Conservation (phyloP, 2,797 vertebrate species). For the Halcyon badia region DNA sequence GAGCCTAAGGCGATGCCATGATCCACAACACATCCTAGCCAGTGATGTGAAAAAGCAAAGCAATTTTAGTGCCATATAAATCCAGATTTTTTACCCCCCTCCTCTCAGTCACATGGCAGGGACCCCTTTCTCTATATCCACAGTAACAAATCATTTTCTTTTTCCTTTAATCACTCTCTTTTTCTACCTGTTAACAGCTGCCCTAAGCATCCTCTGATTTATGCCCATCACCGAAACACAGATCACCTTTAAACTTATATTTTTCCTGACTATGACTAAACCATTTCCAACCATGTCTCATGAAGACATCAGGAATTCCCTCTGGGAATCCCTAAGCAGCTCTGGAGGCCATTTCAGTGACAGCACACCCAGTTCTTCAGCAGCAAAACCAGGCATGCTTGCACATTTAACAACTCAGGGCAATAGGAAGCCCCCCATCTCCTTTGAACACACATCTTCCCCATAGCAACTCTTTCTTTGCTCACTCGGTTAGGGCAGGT, state of each 20-base stretch:
- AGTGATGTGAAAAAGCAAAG: neutral
- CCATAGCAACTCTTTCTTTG: neutral
- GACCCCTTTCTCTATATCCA: neutral
- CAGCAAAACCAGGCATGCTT: neutral
- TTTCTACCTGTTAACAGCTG: neutral
- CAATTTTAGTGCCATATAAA: neutral
- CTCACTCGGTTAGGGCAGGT: neutral
- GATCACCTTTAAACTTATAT: neutral
- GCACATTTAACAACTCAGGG: rapidly evolving
- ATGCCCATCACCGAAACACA: neutral
- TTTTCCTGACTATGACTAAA: neutral
- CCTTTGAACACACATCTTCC: neutral
- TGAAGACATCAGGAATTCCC: neutral
- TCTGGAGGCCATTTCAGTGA: neutral
- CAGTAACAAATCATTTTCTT: neutral
- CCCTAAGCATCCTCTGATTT: neutral
- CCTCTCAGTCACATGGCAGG: neutral
- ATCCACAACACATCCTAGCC: neutral
- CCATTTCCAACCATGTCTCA: neutral
- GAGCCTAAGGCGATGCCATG: neutral
- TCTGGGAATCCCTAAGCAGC: neutral
- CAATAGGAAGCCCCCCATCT: neutral
- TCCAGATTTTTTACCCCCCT: neutral
- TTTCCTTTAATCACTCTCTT: neutral
- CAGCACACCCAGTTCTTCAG: neutral